Conservation (phyloP, 1,140 invertebrate species). For the Dreissena polymorpha region DNA sequence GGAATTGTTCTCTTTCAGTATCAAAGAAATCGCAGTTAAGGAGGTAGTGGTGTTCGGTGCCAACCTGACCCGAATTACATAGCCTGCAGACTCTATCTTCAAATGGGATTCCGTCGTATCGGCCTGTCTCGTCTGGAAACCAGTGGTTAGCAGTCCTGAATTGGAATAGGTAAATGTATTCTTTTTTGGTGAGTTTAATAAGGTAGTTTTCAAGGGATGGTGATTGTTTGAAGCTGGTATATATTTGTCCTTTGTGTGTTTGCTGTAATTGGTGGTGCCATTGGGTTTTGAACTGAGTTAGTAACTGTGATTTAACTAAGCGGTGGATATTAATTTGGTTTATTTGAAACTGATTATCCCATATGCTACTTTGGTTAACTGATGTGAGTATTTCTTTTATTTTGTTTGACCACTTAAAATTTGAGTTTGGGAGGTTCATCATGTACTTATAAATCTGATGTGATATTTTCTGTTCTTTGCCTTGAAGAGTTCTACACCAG, state of each 20-base stretch:
- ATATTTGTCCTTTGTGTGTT: neutral
- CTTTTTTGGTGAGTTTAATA: neutral
- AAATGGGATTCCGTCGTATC: constrained; percentile 2
- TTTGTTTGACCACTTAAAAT: constrained; percentile 16
- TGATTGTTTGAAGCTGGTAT: neutral
- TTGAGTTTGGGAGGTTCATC: neutral
- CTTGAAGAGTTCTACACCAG: neutral
- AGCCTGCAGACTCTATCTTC: neutral
- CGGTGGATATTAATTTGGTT: constrained; percentile 2
- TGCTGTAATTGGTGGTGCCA: too few relatives aligned
- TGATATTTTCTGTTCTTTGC: constrained; percentile 5
- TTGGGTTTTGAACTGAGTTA: too few relatives aligned
- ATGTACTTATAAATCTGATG: constrained; percentile 17
- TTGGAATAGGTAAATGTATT: neutral
- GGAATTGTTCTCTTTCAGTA: too few relatives aligned
- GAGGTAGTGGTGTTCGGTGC: neutral
- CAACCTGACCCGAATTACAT: neutral
- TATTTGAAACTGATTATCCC: constrained; percentile 9
- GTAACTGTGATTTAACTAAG: constrained; percentile 5
- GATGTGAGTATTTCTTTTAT: constrained; percentile 13
- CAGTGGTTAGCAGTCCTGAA: neutral
- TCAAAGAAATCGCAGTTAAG: neutral
- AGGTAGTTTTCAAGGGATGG: neutral
- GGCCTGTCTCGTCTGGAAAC: neutral
- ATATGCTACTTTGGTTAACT: neutral